Evolutionary conservation across 2,797 vertebrate genomes (phyloP).

Genomic region (Tarsius wallacei): DNA sequence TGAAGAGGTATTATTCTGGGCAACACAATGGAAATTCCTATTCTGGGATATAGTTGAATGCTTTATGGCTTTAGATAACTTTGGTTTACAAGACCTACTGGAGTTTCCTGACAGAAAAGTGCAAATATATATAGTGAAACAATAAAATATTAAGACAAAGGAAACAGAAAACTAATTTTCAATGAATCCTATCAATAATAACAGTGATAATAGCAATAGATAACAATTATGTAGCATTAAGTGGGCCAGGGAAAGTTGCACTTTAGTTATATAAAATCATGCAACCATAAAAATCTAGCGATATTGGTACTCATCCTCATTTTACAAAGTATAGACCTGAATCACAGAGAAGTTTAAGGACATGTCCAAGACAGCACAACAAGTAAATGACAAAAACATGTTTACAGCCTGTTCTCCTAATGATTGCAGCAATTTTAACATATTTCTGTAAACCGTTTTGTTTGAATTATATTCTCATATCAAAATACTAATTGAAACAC

Average conservation of each 20-base stretch:
- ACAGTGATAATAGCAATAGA: neutral
- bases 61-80: neutral
- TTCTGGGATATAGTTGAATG: neutral
- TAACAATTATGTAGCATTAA: neutral
- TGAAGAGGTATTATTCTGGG: neutral
- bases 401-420: accelerated
- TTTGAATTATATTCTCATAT: neutral
- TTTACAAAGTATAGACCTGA: neutral
- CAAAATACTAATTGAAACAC: neutral
- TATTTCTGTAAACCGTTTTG: neutral
- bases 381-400: accelerated
- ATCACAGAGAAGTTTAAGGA: neutral
- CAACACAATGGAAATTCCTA: neutral
- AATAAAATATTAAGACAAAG: neutral
- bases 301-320: neutral
- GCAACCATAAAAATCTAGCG: neutral
- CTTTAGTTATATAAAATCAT: neutral
- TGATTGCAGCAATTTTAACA: neutral
- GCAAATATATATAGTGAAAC: neutral
- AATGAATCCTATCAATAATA: neutral
- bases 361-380: neutral
- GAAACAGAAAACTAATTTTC: neutral
- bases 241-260: neutral
- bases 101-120: slow-evolving; percentile 17
- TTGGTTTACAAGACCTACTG: neutral